A percentile compares a stretch with the other conserved stretches of the same genome.
Evolutionary conservation across 2,797 vertebrate genomes (phyloP).

Genomic region (Ptychadena robeensis): DNA sequence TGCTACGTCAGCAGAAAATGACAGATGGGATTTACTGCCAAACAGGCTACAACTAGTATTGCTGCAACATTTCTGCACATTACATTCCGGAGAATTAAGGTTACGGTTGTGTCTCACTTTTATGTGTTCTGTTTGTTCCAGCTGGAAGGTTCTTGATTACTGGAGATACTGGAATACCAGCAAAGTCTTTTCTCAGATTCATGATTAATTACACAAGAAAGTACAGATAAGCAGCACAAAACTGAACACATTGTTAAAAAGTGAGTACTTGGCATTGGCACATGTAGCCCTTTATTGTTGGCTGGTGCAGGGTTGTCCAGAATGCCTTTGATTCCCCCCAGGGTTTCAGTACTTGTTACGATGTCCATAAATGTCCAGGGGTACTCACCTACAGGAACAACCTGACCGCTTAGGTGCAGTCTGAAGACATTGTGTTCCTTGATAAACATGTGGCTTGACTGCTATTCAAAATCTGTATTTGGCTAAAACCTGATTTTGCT

Average conservation of each 20-base stretch:
- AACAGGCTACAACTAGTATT: not conserved
- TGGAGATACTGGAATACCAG: constrained; percentile 2
- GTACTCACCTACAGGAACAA: no score
- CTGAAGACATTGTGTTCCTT: no score
- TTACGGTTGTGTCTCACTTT: not conserved
- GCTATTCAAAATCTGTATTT: no score
- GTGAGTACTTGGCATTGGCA: no score
- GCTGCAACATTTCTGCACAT: not conserved
- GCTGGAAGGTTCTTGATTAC: constrained; percentile 6
- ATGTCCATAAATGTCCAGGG: no score
- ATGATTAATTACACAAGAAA: not conserved
- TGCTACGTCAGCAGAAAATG: not conserved
- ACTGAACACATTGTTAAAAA: not conserved
- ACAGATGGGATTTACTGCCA: not conserved
- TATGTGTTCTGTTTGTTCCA: constrained; percentile 27
- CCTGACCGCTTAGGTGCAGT: no score
- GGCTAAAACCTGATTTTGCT: no score
- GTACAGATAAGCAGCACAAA: not conserved
- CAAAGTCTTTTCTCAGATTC: not conserved
- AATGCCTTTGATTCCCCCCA: no score
- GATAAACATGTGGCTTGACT: no score
- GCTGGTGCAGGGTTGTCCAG: no score
- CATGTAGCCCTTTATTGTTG: no score
- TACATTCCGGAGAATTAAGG: constrained; percentile 14
- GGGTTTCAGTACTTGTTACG: no score